Evolutionary conservation across 2,888 invertebrate genomes (phyloP).

Genomic region (Polia nebulosa): DNA sequence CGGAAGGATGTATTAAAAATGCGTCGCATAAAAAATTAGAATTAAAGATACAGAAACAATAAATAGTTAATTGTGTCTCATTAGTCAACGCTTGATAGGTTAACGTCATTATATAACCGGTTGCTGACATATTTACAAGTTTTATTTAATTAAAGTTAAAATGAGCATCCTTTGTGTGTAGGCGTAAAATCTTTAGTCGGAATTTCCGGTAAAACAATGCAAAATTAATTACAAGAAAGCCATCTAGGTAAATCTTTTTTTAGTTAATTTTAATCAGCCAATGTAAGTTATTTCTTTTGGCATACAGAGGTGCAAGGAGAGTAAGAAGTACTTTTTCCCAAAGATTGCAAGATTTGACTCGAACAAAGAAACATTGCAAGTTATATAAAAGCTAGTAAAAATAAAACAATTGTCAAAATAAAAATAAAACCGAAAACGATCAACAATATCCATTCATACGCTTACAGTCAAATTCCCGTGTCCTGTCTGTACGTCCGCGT

Average conservation of each 20-base stretch:
- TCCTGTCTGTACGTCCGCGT: conserved; percentile 67
- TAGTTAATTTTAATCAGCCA: no score
- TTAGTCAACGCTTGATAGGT: conserved; percentile 21
- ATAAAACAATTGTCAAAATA: not conserved
- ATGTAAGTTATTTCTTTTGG: no score
- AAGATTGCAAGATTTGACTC: no score
- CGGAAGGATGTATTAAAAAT: no score
- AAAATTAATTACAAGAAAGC: not conserved
- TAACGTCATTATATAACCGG: conserved; percentile 15
- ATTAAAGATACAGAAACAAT: not conserved
- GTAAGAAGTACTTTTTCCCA: no score
- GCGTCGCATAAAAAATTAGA: no score
- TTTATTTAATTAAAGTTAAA: conserved; percentile 7
- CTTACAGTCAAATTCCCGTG: conserved; percentile 61
- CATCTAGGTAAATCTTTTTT: not conserved
- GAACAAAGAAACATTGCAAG: no score
- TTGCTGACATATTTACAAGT: conserved; percentile 5
- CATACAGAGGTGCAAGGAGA: no score
- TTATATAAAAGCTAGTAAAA: no score
- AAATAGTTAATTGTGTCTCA: conserved; percentile 19
- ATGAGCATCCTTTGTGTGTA: not conserved
- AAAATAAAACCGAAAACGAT: conserved; percentile 43
- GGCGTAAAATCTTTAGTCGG: conserved; percentile 16
- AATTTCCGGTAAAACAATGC: not conserved
- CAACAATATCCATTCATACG: conserved; percentile 52